These are phyloP conservation scores for Drosophila birchii DNA, from an alignment of 2,888 invertebrate genomes.

Conservation along the genomic window DNA sequence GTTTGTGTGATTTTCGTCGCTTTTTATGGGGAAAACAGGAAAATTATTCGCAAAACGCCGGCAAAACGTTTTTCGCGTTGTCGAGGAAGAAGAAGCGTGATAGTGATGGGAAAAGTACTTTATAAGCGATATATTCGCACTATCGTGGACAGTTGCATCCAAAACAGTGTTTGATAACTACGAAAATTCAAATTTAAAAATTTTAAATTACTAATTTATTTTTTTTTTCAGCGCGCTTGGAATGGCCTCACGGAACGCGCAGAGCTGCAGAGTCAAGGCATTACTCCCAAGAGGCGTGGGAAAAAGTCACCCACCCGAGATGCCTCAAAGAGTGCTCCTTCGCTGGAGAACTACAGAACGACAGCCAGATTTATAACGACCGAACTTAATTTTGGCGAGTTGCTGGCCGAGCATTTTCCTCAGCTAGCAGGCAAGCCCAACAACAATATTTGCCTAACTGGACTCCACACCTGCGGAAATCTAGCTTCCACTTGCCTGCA, in stretches of 20 bases:
- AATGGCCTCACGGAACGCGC: conserved; percentile 86
- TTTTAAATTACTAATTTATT: background rate
- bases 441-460: conserved; percentile 86
- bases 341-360: conserved; percentile 86
- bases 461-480: conserved; percentile 96
- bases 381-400: conserved; percentile 86
- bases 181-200: conserved; percentile 1
- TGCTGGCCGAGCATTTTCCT: conserved; percentile 86
- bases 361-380: conserved; percentile 87
- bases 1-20: conserved; percentile 43
- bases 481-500: conserved; percentile 90
- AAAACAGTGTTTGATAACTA: conserved; percentile 7
- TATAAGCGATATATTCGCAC: background rate
- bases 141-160: background rate
- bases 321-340: background rate
- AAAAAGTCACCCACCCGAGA: conserved; percentile 63
- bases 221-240: conserved; percentile 86
- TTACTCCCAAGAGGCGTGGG: conserved; percentile 74
- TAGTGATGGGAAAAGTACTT: background rate
- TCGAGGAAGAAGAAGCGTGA: conserved; percentile 16
- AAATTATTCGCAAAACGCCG: conserved; percentile 53
- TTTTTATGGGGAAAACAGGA: conserved; percentile 38
- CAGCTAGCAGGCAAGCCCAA: conserved; percentile 68
- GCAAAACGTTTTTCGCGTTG: conserved; percentile 47
- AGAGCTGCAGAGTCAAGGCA: conserved; percentile 84